Conservation (phyloP, 2,797 vertebrate genomes). For the Anguilla marmorata region DNA sequence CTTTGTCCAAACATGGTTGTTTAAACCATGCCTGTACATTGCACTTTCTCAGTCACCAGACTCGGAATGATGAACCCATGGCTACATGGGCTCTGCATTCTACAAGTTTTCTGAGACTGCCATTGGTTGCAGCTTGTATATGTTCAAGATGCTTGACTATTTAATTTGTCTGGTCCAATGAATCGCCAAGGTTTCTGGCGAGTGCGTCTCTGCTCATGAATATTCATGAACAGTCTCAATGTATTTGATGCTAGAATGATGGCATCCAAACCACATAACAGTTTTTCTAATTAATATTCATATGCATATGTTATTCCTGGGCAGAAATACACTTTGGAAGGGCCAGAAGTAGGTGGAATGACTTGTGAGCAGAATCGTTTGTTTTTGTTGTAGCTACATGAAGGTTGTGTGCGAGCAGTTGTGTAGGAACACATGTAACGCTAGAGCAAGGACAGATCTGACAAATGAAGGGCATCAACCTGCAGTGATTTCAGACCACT, state of each 20-base stretch:
- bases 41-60: background rate
- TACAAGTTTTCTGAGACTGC: background rate
- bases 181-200: background rate
- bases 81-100: background rate
- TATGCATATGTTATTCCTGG: conserved; percentile 1
- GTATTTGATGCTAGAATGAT: conserved; percentile 3
- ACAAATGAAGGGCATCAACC: background rate
- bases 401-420: background rate
- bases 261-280: background rate
- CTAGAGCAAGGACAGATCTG: background rate
- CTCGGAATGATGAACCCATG: background rate
- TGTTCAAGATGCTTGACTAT: background rate
- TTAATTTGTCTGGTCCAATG: background rate
- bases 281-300: background rate
- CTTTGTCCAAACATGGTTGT: background rate
- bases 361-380: background rate
- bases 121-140: background rate
- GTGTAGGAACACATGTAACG: background rate
- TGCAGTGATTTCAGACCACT: background rate
- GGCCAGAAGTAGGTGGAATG: background rate
- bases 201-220: background rate
- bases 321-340: background rate
- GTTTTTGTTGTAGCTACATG: background rate
- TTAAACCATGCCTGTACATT: background rate
- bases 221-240: background rate